A percentile compares a stretch with the other conserved stretches of the same genome.
Evolutionary conservation across 2,797 vertebrate species (phyloP).

Genomic region (Artibeus lituratus): DNA sequence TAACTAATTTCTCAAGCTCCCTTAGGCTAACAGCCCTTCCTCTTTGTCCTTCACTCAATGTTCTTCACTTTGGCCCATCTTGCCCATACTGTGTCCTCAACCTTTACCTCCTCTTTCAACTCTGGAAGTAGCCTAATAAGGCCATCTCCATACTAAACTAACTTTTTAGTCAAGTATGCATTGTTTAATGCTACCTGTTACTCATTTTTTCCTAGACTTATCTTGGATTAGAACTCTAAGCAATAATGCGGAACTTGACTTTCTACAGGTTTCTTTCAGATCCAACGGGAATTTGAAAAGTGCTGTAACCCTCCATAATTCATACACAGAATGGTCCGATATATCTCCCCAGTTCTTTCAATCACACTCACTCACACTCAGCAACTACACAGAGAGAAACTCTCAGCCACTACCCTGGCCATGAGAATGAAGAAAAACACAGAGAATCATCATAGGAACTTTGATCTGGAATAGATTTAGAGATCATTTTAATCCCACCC

Average conservation of each 20-base stretch:
- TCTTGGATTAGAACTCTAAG: background rate
- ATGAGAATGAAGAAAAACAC: background rate
- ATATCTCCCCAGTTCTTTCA: background rate
- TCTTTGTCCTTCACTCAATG: background rate
- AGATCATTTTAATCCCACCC: slow-evolving; percentile 31
- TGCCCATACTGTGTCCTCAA: background rate
- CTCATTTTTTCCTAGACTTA: background rate
- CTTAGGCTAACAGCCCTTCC: background rate
- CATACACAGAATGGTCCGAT: background rate
- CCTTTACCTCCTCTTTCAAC: background rate
- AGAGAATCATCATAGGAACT: slow-evolving; percentile 28
- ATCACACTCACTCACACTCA: background rate
- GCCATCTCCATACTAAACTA: background rate
- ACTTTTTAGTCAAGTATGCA: background rate
- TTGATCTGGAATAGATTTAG: background rate
- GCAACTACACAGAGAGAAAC: background rate
- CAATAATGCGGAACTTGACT: background rate
- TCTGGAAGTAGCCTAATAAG: background rate
- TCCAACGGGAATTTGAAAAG: background rate
- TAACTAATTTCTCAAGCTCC: background rate
- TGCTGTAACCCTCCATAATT: background rate
- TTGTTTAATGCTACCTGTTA: background rate
- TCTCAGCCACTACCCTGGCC: background rate
- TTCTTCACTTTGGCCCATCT: background rate
- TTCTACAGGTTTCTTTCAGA: background rate